Conservation (phyloP, 2,797 vertebrate genomes). For the Takifugu ocellatus region DNA sequence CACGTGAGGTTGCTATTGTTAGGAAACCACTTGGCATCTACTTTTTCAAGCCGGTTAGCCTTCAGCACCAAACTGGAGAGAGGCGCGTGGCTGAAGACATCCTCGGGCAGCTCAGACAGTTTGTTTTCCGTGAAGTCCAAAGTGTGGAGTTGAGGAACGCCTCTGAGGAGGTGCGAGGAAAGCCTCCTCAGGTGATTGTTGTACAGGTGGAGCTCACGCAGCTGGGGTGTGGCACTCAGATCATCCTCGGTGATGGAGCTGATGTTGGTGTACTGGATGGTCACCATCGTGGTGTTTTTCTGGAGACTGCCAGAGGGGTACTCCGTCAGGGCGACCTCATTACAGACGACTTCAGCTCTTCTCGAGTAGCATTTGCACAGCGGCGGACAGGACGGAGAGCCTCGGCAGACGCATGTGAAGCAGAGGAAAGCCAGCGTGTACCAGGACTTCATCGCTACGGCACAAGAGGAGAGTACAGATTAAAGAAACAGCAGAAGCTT, state of each 20-base stretch:
- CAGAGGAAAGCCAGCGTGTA: conserved; percentile 36
- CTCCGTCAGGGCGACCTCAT: conserved; percentile 42
- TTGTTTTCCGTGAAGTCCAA: conserved; percentile 72
- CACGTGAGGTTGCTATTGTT: conserved; percentile 62
- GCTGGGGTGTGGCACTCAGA: conserved; percentile 44
- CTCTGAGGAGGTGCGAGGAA: conserved; percentile 62
- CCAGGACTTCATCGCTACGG: conserved; percentile 55
- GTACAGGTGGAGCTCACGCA: conserved; percentile 66
- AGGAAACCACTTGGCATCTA: conserved; percentile 53
- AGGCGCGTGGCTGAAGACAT: conserved; percentile 64
- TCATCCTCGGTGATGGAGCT: conserved; percentile 57
- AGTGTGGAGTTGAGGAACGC: conserved; percentile 57
- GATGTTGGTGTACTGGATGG: conserved; percentile 71
- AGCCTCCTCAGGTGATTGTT: conserved; percentile 63
- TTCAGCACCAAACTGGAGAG: conserved; percentile 68
- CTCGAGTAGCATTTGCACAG: conserved; percentile 60
- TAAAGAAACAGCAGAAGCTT: neutral
- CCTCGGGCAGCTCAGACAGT: conserved; percentile 44
- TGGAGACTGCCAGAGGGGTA: conserved; percentile 61
- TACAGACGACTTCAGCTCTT: conserved; percentile 66
- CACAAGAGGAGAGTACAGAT: conserved; percentile 3
- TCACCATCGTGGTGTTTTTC: conserved; percentile 60
- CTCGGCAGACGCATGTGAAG: conserved; percentile 39
- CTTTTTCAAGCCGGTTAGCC: conserved; percentile 57
- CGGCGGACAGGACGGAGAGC: conserved; percentile 50